Evolutionary conservation across 2,797 vertebrate species (phyloP), one percentile per base, ranked within the genome.

Genomic region (Rousettus madagascariensis): DNA sequence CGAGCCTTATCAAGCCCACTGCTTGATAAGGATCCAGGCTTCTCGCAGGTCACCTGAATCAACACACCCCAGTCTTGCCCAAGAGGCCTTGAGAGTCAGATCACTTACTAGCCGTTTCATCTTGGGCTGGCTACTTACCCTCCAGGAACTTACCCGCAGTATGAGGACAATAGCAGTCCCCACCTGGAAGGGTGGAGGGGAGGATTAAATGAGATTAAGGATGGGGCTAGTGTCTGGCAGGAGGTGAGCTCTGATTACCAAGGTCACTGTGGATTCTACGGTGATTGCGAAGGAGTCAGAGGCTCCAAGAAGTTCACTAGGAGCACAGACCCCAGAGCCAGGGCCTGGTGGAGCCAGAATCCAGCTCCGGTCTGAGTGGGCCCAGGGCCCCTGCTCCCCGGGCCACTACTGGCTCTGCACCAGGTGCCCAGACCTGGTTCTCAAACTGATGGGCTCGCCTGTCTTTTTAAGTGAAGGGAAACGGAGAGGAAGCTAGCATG

Each of bases 361-460:
- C 43, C 53, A 43, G 53, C 46, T 57, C 17, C 12, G 38, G 12
- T 12, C 38, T 11, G 33, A n/a, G 43, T 20, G 20, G 36, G 26
- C 3, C 10, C 28, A 1, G 0, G 9, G 16, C 3, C 75, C 41
- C 53, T 24, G 24, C 8, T 30, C 17, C 9, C 24, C 3, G 0
- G 19, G 59, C 22, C 22, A 59, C 71, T 4, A 0, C 22, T 24
- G 19, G 33, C 26, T 78, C 71, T 46, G 30, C 24, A 19, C 30
- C 33, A 33, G 69, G 49, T 61, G 30, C 17, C 77, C 26, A 26
- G 38, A 38, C 38, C 24, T 83, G 63, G 41, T 68, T 87, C 91
- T 68, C 80, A 86, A 68, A 53, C 26, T 1, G 2, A 33, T 22
- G 13, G 8, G 5, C 51, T 74, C 3, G 0, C 41, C 51, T 30